Percentiles rank a stretch among this genome's conserved stretches.
Evolutionary conservation across 2,888 invertebrate species (phyloP).

Genomic region (Pelosia muscerda): DNA sequence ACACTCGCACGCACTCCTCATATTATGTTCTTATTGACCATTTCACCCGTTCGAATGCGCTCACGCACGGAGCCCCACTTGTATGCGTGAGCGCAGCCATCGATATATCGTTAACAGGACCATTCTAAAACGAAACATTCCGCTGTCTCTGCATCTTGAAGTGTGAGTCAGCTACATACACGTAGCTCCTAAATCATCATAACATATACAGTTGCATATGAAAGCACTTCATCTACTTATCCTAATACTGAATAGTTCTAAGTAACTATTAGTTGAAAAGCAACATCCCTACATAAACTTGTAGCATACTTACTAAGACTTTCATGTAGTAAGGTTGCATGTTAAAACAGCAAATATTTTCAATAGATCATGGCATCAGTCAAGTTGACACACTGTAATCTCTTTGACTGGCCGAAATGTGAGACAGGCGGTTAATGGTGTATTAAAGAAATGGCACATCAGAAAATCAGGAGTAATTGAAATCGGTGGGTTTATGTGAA

Average conservation of each 20-base stretch:
- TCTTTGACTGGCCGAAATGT: not conserved
- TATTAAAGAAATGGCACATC: too few species aligned
- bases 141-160: conserved; percentile 23
- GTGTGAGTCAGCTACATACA: conserved; percentile 31
- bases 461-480: too few species aligned
- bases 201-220: conserved; percentile 23
- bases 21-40: too few species aligned
- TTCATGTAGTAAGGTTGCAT: not conserved
- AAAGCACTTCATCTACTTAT: conserved; percentile 5
- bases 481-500: too few species aligned
- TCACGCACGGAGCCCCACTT: too few species aligned
- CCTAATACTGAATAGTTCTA: conserved; percentile 7
- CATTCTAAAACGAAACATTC: conserved; percentile 25
- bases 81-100: too few species aligned
- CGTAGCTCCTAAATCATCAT: conserved; percentile 30
- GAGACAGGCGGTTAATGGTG: not conserved
- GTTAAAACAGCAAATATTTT: not conserved
- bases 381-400: not conserved
- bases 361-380: not conserved
- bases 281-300: not conserved
- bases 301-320: not conserved
- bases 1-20: too few species aligned
- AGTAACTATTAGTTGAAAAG: not conserved
- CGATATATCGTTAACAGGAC: too few species aligned
- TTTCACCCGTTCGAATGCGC: too few species aligned